phyloP scores from a whole-genome alignment of 1,140 invertebrate genomes.

The Diplogasteroides magnus region DNA sequence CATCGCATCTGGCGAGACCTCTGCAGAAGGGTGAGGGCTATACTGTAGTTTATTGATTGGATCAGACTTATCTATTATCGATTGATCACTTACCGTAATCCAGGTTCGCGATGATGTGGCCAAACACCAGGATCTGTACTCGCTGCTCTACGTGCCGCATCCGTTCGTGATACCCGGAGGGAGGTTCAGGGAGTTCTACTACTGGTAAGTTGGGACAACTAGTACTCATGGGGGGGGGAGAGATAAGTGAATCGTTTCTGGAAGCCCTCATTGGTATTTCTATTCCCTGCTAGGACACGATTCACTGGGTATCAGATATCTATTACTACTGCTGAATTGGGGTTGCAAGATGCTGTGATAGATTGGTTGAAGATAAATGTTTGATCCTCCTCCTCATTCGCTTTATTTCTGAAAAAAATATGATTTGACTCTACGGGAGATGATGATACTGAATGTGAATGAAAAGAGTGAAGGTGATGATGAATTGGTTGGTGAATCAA shows the following conservation, averaged over 20 bases:
- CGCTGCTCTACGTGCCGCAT: constrained; percentile 79
- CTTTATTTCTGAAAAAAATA: too few species aligned
- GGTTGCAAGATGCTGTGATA: too few species aligned
- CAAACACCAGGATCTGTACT: constrained; percentile 56
- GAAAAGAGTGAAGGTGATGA: too few species aligned
- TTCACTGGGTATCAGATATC: background rate
- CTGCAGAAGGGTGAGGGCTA: constrained; percentile 61
- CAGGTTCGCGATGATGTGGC: constrained; percentile 36
- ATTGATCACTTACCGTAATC: too few species aligned
- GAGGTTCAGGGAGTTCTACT: constrained; percentile 77
- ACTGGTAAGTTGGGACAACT: constrained; percentile 62
- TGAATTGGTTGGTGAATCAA: too few species aligned
- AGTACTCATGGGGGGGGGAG: background rate
- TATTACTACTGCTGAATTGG: background rate
- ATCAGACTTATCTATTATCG: background rate
- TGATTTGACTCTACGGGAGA: too few species aligned
- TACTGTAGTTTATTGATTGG: constrained; percentile 6
- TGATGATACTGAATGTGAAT: too few species aligned
- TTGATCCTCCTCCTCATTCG: too few species aligned
- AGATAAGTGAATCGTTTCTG: too few species aligned
- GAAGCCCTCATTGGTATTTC: background rate
- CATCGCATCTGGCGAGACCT: constrained; percentile 73
- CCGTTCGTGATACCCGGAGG: constrained; percentile 87
- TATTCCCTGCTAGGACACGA: constrained; percentile 3
- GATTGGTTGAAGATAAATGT: too few species aligned